Base-by-base conservation (phyloP, 2,888 invertebrate species). In the Spicauda simplicius region DNA sequence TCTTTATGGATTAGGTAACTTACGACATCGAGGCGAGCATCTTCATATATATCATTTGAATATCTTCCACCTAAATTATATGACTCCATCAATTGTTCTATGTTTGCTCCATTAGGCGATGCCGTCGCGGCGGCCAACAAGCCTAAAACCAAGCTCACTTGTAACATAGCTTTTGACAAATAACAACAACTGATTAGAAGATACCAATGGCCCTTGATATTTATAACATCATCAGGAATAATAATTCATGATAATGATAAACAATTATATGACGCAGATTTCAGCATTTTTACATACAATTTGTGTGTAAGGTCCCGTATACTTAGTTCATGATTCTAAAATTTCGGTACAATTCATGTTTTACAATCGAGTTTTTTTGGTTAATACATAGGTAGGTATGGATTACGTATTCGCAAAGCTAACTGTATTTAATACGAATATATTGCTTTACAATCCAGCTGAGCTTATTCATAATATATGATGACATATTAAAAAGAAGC, bases 21-120 rank as follows among this genome's bases (percentile, higher is more conserved):
- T 72, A 93, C 92, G 79, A 85, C 87, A 70, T 84, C 85, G 57
- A 92, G 76, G 2, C 62, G 65, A 30, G 92, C 88, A 79, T 93
- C 92, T 81, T 89, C 86, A 3, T 80, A 52, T 16, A 93, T 76
- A 68, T 88, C 75, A 67, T 84, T 76, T 11, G 90, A 90, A 55
- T 79, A 80, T 72, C 71, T 83, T 67, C 48, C 68, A n/a, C 52
- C 71, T 50, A 75, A 67, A 20, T 64, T 73, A 5, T 75, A 70
- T 33, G 70, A 75, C 59, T 71, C 74, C 14, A 83, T 62, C 48
- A 86, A 70, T 37, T 79, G 72, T 41, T 83, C 76, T 3, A 88
- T 70, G 14, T 76, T 65, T 5, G 84, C 81, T 2, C 77, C 80
- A 19, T 85, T 75, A 4, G 86, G 83, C 2, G 86, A 83, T 10